Evolutionary conservation across 2,797 vertebrate species (phyloP), one percentile per base, ranked within the genome.

Genomic region (Hybognathus amarus): DNA sequence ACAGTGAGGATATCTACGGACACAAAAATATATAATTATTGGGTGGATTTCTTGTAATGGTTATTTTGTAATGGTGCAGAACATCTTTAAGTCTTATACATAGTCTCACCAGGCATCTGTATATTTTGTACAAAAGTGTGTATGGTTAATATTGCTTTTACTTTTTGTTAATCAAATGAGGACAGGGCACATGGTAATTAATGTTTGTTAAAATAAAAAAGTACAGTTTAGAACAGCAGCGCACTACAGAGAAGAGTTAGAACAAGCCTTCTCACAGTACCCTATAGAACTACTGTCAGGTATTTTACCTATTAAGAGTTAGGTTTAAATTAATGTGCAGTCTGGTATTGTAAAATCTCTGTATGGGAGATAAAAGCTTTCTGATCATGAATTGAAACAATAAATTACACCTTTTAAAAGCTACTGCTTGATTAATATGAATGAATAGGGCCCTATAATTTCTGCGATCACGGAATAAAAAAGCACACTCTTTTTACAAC

Each of bases 91-190:
- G 24, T 63, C 24, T 17, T 27, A 54, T 24, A 45, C 4, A 30
- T 50, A 36, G 13, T 54, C 13, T 38, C 76, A 74, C 76, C n/a
- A n/a, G 71, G n/a, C 3, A 1, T 36, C 22, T 80, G 78, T 42
- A 80, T 33, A 45, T 36, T 79, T 67, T 70, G 79, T 80, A 59
- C 61, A 70, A 33, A 42, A 59, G 24, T 45, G 68, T 71, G 27
- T 30, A 15, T 33, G 18, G 15, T 22, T 54, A 15, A n/a, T 24
- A 63, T 69, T 42, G 11, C 50, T 42, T 18, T 40, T 54, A 38
- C 13, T 18, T 15, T 59, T 7, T 33, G 33, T 59, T n/a, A 70
- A 22, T 69, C 20, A 63, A 24, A 47, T 45, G 3, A 17, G 36
- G 38, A 30, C 3, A 30, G n/a, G 2, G 38, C 13, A 24, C 7